Percentiles rank a stretch among this genome's conserved stretches.
Evolutionary conservation across 2,797 vertebrate genomes (phyloP).

Genomic region (Coreius guichenoti): DNA sequence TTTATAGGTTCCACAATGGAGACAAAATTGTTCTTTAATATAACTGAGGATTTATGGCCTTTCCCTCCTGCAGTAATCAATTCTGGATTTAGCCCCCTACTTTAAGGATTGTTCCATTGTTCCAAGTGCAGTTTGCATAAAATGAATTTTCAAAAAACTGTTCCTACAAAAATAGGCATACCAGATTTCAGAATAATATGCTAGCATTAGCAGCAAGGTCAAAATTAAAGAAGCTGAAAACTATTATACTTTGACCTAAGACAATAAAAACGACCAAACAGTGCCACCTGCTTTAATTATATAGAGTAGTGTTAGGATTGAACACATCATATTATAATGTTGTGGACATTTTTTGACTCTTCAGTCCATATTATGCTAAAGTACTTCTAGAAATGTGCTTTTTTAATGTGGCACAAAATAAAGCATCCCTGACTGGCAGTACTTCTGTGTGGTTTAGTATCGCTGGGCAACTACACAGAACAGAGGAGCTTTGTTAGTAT

Average conservation of each 20-base stretch:
- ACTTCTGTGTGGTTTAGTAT: constrained; percentile 13
- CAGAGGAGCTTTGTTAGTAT: constrained; percentile 2
- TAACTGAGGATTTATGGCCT: constrained; percentile 66
- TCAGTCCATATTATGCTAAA: not conserved
- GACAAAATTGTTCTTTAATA: constrained; percentile 73
- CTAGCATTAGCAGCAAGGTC: constrained; percentile 30
- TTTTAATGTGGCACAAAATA: not conserved
- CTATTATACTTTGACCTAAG: not conserved
- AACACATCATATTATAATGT: not conserved
- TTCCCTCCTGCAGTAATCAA: constrained; percentile 52
- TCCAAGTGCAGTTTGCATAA: constrained; percentile 34
- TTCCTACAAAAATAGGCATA: constrained; percentile 19
- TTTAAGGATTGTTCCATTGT: constrained; percentile 57
- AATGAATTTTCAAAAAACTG: constrained; percentile 25
- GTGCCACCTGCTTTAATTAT: not conserved
- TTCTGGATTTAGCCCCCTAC: constrained; percentile 55
- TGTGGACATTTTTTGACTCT: not conserved
- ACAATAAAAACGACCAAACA: not conserved
- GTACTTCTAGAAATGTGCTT: not conserved
- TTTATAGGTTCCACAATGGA: constrained; percentile 72
- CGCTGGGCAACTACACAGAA: not conserved
- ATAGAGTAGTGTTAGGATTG: not conserved
- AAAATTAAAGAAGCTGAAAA: constrained; percentile 18
- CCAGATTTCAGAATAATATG: constrained; percentile 25
- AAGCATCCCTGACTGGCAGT: not conserved